Evolutionary conservation across 2,113 vertebrate species (phyloP), one percentile per base, ranked within the genome.

Genomic region (Rhabdornis inornatus): DNA sequence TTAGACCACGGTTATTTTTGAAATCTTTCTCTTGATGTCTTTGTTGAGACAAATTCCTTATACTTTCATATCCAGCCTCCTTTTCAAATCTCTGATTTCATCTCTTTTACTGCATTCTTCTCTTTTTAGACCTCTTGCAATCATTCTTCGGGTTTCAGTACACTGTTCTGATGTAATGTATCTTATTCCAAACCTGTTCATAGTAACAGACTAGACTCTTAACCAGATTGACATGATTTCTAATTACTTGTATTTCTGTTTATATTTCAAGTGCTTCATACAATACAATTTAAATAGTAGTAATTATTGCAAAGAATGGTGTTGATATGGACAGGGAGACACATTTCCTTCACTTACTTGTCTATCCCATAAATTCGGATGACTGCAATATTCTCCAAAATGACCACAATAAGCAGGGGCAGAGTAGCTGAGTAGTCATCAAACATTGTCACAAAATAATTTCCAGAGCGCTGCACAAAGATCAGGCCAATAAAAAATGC

Each of bases 391-490:
- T 99, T 99, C 96, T 99, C 99, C 98, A 99, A 97, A 78, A 99
- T 96, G 56, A 99, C 99, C 52, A 99, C 98, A 31, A 99, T 98
- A 78, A 99, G 98, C 89, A 99, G 97, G 23, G 99, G 99, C 90
- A 99, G 80, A 10, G 99, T 99, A 66, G 99, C 99, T 39, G 99
- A 99, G 96, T 99, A 99, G 96, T 99, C 99, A 93, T 99, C 99
- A 91, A 99, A 99, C 99, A 99, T 99, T 0, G 98, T 97, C 94
- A 99, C 99, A 74, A 98, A 99, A 97, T 99, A 99, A 98, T 99
- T 99, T 96, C 99, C 99, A 89, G 99, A 99, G 70, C 98, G 98
- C 87, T 99, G 99, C 63, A 99, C 99, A 85, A 99, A 99, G 72
- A 99, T 96, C 77, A 99, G 98, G 44, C 99, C 99, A 80, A 99